Evolutionary conservation across 2,888 invertebrate species (phyloP).

Genomic region (Phanerotoma sp.): DNA sequence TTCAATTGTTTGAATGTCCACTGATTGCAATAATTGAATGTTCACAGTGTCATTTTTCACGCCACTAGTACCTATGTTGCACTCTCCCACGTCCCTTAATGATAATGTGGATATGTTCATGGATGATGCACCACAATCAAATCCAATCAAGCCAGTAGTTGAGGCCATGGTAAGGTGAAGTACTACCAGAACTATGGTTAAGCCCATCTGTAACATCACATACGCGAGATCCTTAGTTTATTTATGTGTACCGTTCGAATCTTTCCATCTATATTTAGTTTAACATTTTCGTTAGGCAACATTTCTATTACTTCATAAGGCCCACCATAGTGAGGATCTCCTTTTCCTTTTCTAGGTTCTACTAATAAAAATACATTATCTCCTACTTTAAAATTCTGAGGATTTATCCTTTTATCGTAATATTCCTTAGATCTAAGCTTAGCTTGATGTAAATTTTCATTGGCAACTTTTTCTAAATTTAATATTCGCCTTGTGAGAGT

Average conservation of each 20-base stretch:
- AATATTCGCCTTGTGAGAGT: background rate
- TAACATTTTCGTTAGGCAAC: conserved; percentile 6
- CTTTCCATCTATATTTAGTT: conserved; percentile 10
- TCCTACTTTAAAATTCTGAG: conserved; percentile 6
- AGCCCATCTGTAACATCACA: background rate
- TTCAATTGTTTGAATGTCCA: background rate
- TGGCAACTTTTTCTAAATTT: background rate
- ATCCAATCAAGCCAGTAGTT: background rate
- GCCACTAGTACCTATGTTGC: background rate
- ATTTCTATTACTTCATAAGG: conserved; percentile 19
- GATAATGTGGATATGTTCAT: background rate
- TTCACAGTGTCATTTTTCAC: background rate
- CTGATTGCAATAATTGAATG: background rate
- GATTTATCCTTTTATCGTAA: conserved; percentile 7
- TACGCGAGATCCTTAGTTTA: background rate
- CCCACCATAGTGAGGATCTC: conserved; percentile 20
- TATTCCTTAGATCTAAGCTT: conserved; percentile 14
- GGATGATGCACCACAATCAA: background rate
- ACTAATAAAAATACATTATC: conserved; percentile 17
- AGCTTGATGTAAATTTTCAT: background rate
- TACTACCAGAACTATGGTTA: background rate
- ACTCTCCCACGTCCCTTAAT: background rate
- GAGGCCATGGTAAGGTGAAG: background rate
- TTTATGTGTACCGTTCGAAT: conserved; percentile 11
- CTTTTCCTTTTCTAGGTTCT: conserved; percentile 21